Percentiles rank a stretch among this genome's conserved stretches.
Conservation (phyloP, 2,888 invertebrate species). For the Oscheius myriophilus region DNA sequence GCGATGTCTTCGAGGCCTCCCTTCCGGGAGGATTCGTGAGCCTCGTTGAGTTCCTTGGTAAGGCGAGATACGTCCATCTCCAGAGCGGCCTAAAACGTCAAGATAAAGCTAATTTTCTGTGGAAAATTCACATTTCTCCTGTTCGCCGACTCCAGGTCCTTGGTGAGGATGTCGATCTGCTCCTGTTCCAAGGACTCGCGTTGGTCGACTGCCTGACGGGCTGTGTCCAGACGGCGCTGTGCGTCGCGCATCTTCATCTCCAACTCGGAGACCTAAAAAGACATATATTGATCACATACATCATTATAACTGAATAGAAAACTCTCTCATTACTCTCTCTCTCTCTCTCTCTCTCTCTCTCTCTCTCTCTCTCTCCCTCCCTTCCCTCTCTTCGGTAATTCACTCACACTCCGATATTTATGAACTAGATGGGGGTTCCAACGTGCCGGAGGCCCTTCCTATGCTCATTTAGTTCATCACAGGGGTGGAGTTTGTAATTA, state of each 20-base stretch:
- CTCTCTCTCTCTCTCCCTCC: no score
- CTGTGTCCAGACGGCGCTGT: slow-evolving; percentile 67
- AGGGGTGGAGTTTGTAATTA: no score
- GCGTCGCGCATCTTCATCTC: slow-evolving; percentile 66
- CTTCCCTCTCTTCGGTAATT: no score
- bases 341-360: no score
- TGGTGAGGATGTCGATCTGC: slow-evolving; percentile 75
- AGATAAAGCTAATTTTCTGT: slow-evolving; percentile 5
- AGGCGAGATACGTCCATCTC: slow-evolving; percentile 36
- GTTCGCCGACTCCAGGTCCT: slow-evolving; percentile 74
- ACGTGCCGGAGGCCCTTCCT: no score
- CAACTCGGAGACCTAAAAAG: slow-evolving; percentile 33
- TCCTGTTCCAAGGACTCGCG: slow-evolving; percentile 69
- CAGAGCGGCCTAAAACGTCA: slow-evolving; percentile 37
- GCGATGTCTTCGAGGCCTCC: slow-evolving; percentile 53
- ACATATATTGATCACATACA: not conserved
- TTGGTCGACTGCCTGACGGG: slow-evolving; percentile 41
- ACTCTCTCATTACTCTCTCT: slow-evolving; percentile 4
- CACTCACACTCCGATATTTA: no score
- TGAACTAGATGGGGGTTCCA: no score
- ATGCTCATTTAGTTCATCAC: no score
- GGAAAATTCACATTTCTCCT: slow-evolving; percentile 70
- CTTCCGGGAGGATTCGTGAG: slow-evolving; percentile 18
- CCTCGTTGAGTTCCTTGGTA: slow-evolving; percentile 31
- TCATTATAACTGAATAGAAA: no score